These are phyloP conservation scores for Cariama cristata DNA, from an alignment of 2,113 vertebrate genomes.

Conservation along the genomic window DNA sequence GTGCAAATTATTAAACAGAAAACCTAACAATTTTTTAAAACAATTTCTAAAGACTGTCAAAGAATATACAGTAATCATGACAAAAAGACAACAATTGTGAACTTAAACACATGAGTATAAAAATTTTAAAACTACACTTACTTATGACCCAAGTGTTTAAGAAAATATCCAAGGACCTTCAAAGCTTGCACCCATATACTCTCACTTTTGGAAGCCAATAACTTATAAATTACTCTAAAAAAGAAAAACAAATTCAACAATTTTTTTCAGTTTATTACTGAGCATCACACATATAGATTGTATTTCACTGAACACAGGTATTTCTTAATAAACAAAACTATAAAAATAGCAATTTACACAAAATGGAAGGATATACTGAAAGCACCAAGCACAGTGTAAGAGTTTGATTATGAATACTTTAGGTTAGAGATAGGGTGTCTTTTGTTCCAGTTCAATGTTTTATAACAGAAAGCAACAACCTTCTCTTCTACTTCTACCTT, in stretches of 20 bases:
- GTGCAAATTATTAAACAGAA: background rate
- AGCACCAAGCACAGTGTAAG: rapidly evolving
- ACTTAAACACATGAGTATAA: background rate
- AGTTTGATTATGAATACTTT: background rate
- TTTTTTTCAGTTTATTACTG: background rate
- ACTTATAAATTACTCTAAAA: constrained; percentile 94
- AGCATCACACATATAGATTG: background rate
- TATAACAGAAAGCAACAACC: background rate
- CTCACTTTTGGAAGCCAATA: constrained; percentile 94
- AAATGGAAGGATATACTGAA: background rate
- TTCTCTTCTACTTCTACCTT: background rate
- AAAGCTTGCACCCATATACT: constrained; percentile 96
- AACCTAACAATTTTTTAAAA: background rate
- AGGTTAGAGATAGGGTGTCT: background rate
- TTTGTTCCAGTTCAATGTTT: background rate
- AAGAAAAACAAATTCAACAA: background rate
- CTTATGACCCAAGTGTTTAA: constrained; percentile 98
- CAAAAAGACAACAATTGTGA: background rate
- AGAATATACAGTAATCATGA: background rate
- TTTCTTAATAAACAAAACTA: background rate
- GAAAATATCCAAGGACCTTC: constrained; percentile 96
- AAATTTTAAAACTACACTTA: constrained; percentile 77
- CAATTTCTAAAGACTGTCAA: background rate
- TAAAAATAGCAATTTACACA: background rate
- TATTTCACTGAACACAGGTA: background rate